Conservation (phyloP, 2,888 invertebrate species). For the Celastrina argiolus region DNA sequence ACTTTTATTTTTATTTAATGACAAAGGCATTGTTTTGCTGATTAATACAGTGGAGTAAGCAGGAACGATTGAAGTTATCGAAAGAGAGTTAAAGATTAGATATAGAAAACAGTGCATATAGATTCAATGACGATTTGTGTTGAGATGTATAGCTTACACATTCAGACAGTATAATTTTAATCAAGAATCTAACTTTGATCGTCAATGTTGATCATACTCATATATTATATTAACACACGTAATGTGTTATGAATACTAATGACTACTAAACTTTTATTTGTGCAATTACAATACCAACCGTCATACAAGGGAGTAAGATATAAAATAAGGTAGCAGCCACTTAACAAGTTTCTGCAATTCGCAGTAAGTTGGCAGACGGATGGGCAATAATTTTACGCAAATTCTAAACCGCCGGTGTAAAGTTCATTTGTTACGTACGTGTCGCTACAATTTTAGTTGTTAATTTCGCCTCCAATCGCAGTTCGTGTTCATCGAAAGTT, state of each 20-base stretch:
- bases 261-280: not conserved
- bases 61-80: no score
- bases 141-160: no score
- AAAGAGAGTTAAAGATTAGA: no score
- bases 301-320: not conserved
- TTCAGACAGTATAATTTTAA: not conserved
- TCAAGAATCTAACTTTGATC: not conserved
- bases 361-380: not conserved
- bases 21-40: no score
- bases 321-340: not conserved
- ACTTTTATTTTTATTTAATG: no score
- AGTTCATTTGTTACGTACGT: slow-evolving; percentile 9
- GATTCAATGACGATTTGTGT: no score
- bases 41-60: no score
- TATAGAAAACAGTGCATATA: no score
- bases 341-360: not conserved
- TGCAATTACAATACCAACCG: not conserved
- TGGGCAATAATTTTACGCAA: not conserved
- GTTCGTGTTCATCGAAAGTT: not conserved
- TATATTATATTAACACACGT: not conserved
- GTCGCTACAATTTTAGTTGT: not conserved
- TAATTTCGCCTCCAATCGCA: not conserved
- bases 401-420: not conserved
- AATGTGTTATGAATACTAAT: slow-evolving; percentile 9
- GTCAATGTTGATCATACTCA: no score